A percentile compares a stretch with the other conserved stretches of the same genome.
Conservation (phyloP, 2,113 vertebrate genomes). For the Phylloscopus whistleri region DNA sequence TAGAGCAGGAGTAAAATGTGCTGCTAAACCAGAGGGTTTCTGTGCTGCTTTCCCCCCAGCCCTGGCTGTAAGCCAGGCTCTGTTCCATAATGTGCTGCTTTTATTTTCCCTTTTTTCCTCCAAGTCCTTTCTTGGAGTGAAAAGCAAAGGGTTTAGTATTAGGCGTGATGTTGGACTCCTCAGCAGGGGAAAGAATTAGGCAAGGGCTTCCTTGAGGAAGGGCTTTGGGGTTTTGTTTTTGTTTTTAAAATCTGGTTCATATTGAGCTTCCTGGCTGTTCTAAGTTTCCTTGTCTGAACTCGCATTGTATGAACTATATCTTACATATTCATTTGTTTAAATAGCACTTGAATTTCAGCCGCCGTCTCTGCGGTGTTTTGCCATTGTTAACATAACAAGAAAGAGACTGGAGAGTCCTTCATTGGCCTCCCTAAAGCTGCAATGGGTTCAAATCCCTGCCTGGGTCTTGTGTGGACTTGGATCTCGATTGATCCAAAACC, state of each 20-base stretch:
- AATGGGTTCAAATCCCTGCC: background rate
- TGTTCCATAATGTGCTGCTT: slow-evolving; percentile 17
- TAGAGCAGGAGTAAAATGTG: background rate
- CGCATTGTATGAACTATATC: background rate
- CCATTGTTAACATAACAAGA: slow-evolving; percentile 40
- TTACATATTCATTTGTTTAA: slow-evolving; percentile 48
- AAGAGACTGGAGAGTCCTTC: slow-evolving; percentile 1
- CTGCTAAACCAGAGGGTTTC: slow-evolving; percentile 18
- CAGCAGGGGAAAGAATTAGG: slow-evolving; percentile 39
- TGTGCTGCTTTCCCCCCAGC: background rate
- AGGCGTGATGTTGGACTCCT: slow-evolving; percentile 50
- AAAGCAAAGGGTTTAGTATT: slow-evolving; percentile 2
- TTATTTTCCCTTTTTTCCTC: background rate
- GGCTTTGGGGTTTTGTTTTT: slow-evolving; percentile 59
- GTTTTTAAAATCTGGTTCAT: slow-evolving; percentile 56
- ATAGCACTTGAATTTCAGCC: slow-evolving; percentile 34
- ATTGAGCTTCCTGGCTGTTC: slow-evolving; percentile 49
- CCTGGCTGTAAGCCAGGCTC: slow-evolving; percentile 14
- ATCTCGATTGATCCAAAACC: background rate
- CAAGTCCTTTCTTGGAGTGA: slow-evolving; percentile 34
- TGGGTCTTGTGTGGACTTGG: background rate
- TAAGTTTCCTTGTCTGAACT: slow-evolving; percentile 58
- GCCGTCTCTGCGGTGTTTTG: background rate
- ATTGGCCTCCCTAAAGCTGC: background rate
- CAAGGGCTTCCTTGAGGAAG: slow-evolving; percentile 57